Percentiles rank a stretch among this genome's conserved stretches.
phyloP scores from a whole-genome alignment of 2,888 invertebrate genomes.

The Diloba caeruleocephala region DNA sequence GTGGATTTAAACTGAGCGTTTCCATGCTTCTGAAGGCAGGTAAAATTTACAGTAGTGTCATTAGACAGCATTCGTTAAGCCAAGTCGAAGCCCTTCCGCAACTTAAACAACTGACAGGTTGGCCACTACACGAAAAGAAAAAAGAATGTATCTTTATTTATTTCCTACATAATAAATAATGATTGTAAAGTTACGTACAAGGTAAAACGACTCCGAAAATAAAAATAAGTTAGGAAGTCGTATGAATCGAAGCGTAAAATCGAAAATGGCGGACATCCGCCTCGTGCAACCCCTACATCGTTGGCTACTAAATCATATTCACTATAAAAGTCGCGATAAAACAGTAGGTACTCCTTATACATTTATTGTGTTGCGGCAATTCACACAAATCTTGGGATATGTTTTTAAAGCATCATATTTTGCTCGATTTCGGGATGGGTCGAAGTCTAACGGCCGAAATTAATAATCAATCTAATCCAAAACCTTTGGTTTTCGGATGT shows the following conservation, averaged over 20 bases:
- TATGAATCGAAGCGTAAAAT: constrained; percentile 78
- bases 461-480: no score
- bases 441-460: no score
- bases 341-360: constrained; percentile 82
- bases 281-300: constrained; percentile 72
- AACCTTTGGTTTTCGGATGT: no score
- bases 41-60: no score
- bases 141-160: no score
- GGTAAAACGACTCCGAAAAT: constrained; percentile 49
- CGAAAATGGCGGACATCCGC: constrained; percentile 75
- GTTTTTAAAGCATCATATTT: constrained; percentile 7
- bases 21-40: no score
- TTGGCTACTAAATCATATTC: constrained; percentile 82
- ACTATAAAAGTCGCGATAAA: constrained; percentile 84
- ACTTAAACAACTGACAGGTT: no score
- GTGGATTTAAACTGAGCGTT: no score
- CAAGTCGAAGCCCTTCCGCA: no score
- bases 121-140: no score
- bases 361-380: constrained; percentile 75
- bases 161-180: neutral
- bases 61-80: no score
- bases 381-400: constrained; percentile 69
- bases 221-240: constrained; percentile 67
- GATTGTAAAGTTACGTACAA: constrained; percentile 17
- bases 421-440: no score